phyloP scores from a whole-genome alignment of 2,797 vertebrate species.

The Staurois parvus region DNA sequence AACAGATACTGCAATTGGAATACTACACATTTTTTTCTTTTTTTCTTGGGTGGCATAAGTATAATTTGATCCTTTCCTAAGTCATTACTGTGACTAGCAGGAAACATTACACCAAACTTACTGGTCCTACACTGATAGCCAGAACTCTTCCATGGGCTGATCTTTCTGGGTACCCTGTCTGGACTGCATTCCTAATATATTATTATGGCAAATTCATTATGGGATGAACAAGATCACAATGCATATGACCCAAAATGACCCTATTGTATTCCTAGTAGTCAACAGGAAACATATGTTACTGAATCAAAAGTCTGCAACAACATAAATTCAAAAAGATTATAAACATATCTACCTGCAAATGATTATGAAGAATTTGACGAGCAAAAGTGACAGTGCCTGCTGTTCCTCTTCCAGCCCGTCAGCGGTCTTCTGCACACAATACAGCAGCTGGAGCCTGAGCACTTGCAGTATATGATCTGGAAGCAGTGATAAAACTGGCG shows the following conservation, averaged over 20 bases:
- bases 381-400: slow-evolving; percentile 87
- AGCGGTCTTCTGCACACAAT: slow-evolving; percentile 95
- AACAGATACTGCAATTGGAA: no score
- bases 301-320: background rate
- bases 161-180: no score
- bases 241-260: background rate
- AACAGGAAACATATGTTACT: background rate
- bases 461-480: slow-evolving; percentile 98
- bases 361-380: slow-evolving; percentile 96
- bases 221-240: background rate
- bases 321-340: background rate
- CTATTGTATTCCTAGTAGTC: background rate
- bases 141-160: no score
- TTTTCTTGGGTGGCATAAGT: no score
- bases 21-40: no score
- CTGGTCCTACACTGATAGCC: no score
- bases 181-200: no score
- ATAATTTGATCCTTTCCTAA: no score
- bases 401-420: slow-evolving; percentile 94
- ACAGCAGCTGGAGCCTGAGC: slow-evolving; percentile 89
- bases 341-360: slow-evolving; percentile 86
- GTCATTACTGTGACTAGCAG: no score
- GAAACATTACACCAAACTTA: no score
- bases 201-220: background rate
- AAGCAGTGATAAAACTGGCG: slow-evolving; percentile 92